Base-by-base conservation (phyloP, 2,113 vertebrate species). In the Columbina picui region DNA sequence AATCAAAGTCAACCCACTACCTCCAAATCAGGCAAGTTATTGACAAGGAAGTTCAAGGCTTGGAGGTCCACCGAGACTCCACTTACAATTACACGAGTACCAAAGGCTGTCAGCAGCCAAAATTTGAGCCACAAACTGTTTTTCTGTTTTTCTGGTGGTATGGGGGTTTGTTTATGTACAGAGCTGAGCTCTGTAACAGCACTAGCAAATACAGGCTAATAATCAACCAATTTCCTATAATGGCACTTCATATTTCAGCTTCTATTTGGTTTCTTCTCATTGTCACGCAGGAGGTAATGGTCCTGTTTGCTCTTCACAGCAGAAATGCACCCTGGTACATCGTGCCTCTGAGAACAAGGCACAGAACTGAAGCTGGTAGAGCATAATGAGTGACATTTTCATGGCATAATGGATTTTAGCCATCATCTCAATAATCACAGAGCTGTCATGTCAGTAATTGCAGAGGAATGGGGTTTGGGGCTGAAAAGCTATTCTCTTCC, bases 191-290 rank as follows among this genome's bases (percentile, higher is more conserved):
- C 55, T 90, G 45, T 22, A 87, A n/a, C 68, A 77, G 38, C 56
- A 56, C 55, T n/a, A 70, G 64, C 47, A 93, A 93, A 74, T 50
- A 49, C 38, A 60, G 73, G 47, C 38, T 92, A 88, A 92, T 86
- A 96, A 94, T 55, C 67, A 93, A 80, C 75, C 63, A 43, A 81
- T 83, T 95, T 94, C 60, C 64, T 60, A 56, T 84, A 94, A 93
- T 74, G 64, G 34, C 52, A 71, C 76, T 94, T 96, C 73, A 67
- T 90, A 89, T 92, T 75, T 86, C 88, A 76, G 36, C 50, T 52
- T 88, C 75, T 55, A 18, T 96, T 96, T 6, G 3, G 90, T 96
- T 92, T 90, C 56, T 80, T 75, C 77, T 89, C 65, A 49, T 90
- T 83, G 47, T 74, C 84, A 93, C 49, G 64, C 57, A 71, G 73